Percentiles rank a stretch among this genome's conserved stretches.
phyloP scores from a whole-genome alignment of 2,113 vertebrate species.

The Shinisaurus crocodilurus region DNA sequence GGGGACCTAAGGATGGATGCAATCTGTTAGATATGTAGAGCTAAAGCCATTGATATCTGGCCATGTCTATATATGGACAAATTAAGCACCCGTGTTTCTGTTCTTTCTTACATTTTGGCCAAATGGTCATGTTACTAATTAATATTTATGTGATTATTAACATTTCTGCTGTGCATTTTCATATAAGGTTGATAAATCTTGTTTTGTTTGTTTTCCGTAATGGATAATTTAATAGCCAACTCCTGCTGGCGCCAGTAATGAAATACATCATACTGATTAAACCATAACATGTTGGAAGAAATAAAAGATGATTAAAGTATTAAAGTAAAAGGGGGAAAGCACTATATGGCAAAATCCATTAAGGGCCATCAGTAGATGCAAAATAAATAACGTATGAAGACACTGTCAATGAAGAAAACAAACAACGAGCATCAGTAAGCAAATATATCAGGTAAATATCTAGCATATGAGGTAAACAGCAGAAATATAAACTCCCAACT shows the following conservation, averaged over 20 bases:
- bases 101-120: constrained; percentile 11
- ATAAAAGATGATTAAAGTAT: constrained; percentile 35
- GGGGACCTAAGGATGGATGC: neutral
- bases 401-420: constrained; percentile 8
- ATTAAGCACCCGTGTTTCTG: neutral
- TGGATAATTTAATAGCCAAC: constrained; percentile 47
- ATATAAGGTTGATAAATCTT: constrained; percentile 38
- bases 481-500: neutral
- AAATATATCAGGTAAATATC: constrained; percentile 25
- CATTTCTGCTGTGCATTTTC: constrained; percentile 23
- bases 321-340: constrained; percentile 14
- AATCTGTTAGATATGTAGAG: neutral
- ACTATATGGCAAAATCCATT: constrained; percentile 34
- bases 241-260: constrained; percentile 43
- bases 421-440: constrained; percentile 11
- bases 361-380: constrained; percentile 15
- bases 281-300: constrained; percentile 37
- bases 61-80: neutral
- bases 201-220: constrained; percentile 46
- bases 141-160: constrained; percentile 37
- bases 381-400: constrained; percentile 2
- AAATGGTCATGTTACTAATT: constrained; percentile 15
- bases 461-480: neutral
- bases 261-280: constrained; percentile 47
- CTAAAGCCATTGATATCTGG: neutral